Percentiles rank a stretch among this genome's conserved stretches.
These are phyloP conservation scores for Drosophila sp. DNA, from an alignment of 1,140 invertebrate species.

Conservation along the genomic window DNA sequence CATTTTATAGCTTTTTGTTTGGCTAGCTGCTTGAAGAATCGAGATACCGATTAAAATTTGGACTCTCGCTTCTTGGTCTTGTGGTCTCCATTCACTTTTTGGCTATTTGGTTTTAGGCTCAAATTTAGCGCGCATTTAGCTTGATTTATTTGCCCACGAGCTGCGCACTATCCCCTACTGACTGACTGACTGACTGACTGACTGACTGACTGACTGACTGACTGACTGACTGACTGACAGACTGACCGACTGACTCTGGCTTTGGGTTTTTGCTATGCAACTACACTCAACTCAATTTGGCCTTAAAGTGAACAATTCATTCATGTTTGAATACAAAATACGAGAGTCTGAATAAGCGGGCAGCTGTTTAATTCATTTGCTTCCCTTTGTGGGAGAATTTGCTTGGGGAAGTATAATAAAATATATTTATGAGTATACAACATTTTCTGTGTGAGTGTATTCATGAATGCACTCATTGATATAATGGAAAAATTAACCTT, in stretches of 20 bases:
- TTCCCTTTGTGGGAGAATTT: neutral
- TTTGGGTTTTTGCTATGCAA: conserved; percentile 20
- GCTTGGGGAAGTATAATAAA: neutral
- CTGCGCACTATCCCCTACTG: neutral
- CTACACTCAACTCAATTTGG: conserved; percentile 32
- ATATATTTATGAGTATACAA: neutral
- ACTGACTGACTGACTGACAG: too few species aligned
- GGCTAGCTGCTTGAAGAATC: conserved; percentile 17
- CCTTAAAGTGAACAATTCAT: conserved; percentile 15
- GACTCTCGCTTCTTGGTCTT: conserved; percentile 1
- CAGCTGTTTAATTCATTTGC: neutral
- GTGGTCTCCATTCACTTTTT: conserved; percentile 1
- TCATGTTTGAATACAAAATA: neutral
- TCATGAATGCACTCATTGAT: neutral
- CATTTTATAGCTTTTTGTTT: neutral
- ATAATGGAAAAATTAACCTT: too few species aligned
- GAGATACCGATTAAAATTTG: conserved; percentile 21
- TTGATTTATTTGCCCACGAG: conserved; percentile 62
- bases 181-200: too few species aligned
- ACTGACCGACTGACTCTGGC: too few species aligned
- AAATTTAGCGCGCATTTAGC: conserved; percentile 60
- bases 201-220: too few species aligned
- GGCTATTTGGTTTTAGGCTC: conserved; percentile 32
- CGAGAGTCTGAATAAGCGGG: conserved; percentile 5
- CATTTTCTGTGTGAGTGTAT: neutral